Base-by-base conservation (phyloP, 2,888 invertebrate genomes). In the Gandaritis pyraliata region DNA sequence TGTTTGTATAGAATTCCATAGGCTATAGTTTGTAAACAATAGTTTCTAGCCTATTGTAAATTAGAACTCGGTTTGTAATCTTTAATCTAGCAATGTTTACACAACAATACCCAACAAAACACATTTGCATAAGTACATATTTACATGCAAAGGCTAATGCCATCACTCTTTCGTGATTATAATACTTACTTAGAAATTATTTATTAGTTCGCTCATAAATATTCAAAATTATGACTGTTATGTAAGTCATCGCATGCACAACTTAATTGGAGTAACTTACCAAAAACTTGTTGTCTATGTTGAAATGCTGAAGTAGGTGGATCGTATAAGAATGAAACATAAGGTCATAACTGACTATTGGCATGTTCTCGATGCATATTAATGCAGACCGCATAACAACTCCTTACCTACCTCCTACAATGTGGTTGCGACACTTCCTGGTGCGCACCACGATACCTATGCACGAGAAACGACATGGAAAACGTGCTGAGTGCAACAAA, bases 351-450 rank as follows among this genome's bases (percentile, higher is more conserved):
- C 16, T 60, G 43, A 59, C 53, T 65, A 65, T 64, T 55, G 51
- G 46, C 50, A 60, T 65, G 57, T 75, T 81, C 84, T 83, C 79
- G 78, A 83, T 86, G 82, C 85, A 86, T 88, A 85, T 83, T 86
- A 86, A 88, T 86, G 80, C 71, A 77, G 73, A 82, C 79, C 80
- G 76, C 83, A 82, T 83, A 83, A 82, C 76, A 73, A 78, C 82
- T 80, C 77, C 78, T 78, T 80, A 76, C 74, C 72, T 80, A 76
- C 74, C 72, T 78, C 68, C 72, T 74, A 84, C 82, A 77, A 81
- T 82, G 81, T 76, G 73, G 78, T 87, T 86, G 82, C 86, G 71
- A 86, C 80, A 87, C 77, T 88, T 88, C 89, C 87, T 86, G 80
- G 83, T 87, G 78, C 61, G 58, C 67, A 62, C 58, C 36, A 47